phyloP scores from a whole-genome alignment of 2,888 invertebrate species.

The Amphipyra tragopoginis region DNA sequence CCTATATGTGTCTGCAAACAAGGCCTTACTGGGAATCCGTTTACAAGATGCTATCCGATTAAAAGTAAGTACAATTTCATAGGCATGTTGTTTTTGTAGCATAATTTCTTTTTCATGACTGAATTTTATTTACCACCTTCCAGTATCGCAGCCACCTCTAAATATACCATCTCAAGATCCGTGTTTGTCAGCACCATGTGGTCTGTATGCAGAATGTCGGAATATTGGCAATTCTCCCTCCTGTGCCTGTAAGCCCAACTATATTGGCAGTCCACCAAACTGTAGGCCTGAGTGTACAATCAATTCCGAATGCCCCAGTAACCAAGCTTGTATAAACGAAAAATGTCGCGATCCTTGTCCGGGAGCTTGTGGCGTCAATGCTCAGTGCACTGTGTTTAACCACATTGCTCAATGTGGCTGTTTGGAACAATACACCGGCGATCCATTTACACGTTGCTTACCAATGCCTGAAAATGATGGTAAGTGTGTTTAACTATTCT shows the following conservation, averaged over 20 bases:
- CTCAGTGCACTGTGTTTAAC: conserved; percentile 90
- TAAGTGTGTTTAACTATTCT: conserved; percentile 44
- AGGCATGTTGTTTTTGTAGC: background rate
- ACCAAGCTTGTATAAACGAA: conserved; percentile 91
- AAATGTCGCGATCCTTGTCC: conserved; percentile 92
- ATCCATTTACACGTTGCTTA: conserved; percentile 89
- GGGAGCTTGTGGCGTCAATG: conserved; percentile 91
- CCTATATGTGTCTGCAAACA: conserved; percentile 94
- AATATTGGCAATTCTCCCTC: conserved; percentile 89
- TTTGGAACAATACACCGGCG: conserved; percentile 88
- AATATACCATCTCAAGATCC: conserved; percentile 82
- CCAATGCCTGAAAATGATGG: conserved; percentile 75
- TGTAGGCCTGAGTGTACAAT: conserved; percentile 92
- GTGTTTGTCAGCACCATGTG: conserved; percentile 92
- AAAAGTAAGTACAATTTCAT: conserved; percentile 73
- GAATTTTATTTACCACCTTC: conserved; percentile 48
- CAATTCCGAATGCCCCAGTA: conserved; percentile 92
- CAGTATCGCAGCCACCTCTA: conserved; percentile 77
- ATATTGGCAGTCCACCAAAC: conserved; percentile 91
- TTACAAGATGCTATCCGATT: conserved; percentile 92
- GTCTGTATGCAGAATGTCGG: conserved; percentile 91
- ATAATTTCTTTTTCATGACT: conserved; percentile 1
- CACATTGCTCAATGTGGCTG: conserved; percentile 92
- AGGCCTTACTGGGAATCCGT: conserved; percentile 94
- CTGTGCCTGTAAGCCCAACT: conserved; percentile 90